These are phyloP conservation scores for Spinus olivaceus DNA, from an alignment of 2,797 vertebrate species.

Conservation along the genomic window DNA sequence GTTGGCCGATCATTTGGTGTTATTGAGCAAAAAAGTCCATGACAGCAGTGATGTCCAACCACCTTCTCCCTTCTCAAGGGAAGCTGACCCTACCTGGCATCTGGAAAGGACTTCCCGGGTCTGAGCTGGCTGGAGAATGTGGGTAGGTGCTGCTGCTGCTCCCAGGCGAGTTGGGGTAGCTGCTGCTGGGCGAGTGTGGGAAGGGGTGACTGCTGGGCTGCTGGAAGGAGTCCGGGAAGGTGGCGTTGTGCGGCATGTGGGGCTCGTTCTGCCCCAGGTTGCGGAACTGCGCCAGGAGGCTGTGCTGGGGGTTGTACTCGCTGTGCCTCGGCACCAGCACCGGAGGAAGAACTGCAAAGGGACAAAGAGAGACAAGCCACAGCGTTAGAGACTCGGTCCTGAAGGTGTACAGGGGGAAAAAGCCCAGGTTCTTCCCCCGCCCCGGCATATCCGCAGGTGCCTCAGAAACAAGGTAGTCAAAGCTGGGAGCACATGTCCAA, in stretches of 20 bases:
- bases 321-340: constrained; percentile 98
- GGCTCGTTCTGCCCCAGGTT: constrained; percentile 93
- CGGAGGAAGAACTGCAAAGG: constrained; percentile 88
- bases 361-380: background rate
- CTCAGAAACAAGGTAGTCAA: background rate
- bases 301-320: constrained; percentile 97
- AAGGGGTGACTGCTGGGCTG: constrained; percentile 88
- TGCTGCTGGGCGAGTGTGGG: constrained; percentile 90
- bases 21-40: background rate
- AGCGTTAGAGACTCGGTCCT: background rate
- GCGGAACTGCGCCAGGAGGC: constrained; percentile 95
- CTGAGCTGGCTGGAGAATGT: constrained; percentile 94
- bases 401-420: background rate
- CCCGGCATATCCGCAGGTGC: background rate
- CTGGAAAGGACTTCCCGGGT: constrained; percentile 96
- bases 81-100: constrained; percentile 87
- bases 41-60: background rate
- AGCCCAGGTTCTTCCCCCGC: background rate
- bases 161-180: constrained; percentile 92
- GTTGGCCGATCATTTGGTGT: background rate
- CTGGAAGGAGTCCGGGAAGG: constrained; percentile 92
- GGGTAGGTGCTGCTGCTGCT: constrained; percentile 92
- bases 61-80: background rate
- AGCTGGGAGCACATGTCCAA: background rate
- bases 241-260: constrained; percentile 97